Percentiles rank a stretch among this genome's conserved stretches.
These are phyloP conservation scores for Parotocinclus haroldoi DNA, from an alignment of 2,797 vertebrate genomes.

Conservation along the genomic window DNA sequence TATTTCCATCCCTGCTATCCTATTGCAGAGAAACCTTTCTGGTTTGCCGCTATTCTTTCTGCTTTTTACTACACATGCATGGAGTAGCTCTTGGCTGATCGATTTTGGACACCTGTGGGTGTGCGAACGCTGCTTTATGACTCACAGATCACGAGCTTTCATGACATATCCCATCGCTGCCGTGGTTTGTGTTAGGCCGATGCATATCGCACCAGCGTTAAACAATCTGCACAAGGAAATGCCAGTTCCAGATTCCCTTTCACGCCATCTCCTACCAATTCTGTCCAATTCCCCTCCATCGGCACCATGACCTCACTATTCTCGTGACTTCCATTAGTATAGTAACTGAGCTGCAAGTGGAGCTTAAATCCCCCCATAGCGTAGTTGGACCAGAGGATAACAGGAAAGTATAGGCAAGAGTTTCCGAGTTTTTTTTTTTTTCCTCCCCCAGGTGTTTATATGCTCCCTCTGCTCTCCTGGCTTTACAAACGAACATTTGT, in stretches of 20 bases:
- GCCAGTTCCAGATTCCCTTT: slow-evolving; percentile 10
- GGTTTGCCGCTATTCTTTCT: not conserved
- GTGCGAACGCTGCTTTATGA: slow-evolving; percentile 26
- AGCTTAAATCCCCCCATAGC: too few relatives aligned
- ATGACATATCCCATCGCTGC: slow-evolving; percentile 19
- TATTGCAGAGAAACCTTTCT: not conserved
- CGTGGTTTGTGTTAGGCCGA: slow-evolving; percentile 12
- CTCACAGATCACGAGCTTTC: slow-evolving; percentile 21
- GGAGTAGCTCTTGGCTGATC: not conserved
- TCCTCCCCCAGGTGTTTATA: too few relatives aligned
- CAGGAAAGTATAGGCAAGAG: too few relatives aligned
- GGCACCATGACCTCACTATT: not conserved
- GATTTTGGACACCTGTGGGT: slow-evolving; percentile 22
- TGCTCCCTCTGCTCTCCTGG: too few relatives aligned
- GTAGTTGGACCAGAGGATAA: too few relatives aligned
- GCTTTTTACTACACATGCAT: not conserved
- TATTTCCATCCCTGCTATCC: not conserved
- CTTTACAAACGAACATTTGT: too few relatives aligned
- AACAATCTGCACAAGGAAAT: not conserved
- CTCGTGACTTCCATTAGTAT: too few relatives aligned
- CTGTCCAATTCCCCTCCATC: not conserved
- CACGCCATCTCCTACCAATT: not conserved
- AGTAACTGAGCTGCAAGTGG: too few relatives aligned
- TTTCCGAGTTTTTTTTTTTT: too few relatives aligned
- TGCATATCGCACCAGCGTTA: slow-evolving; percentile 16